These are phyloP conservation scores for Drosophila mettleri DNA, from an alignment of 2,888 invertebrate species.

Conservation along the genomic window DNA sequence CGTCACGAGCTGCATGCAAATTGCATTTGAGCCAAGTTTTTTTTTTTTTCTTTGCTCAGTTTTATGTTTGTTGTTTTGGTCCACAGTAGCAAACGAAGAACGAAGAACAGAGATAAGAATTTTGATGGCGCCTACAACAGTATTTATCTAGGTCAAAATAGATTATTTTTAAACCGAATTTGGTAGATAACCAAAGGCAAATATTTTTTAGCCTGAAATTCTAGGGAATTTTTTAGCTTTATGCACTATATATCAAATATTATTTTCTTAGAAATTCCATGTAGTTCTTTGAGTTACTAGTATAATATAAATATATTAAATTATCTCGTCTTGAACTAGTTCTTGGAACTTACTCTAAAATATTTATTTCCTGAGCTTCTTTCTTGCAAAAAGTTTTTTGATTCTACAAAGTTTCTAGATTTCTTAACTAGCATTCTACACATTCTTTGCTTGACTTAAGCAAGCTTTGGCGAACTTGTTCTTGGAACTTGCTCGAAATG, in stretches of 20 bases:
- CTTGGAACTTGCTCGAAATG: too few relatives aligned
- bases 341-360: background rate
- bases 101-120: constrained; percentile 16
- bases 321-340: background rate
- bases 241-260: background rate
- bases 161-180: background rate
- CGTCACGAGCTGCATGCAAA: constrained; percentile 67
- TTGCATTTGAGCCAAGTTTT: constrained; percentile 35
- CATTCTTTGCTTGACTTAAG: too few relatives aligned
- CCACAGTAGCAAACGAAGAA: background rate
- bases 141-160: constrained; percentile 40
- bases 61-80: background rate
- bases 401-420: too few relatives aligned
- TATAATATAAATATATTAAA: too few relatives aligned
- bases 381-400: too few relatives aligned
- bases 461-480: too few relatives aligned
- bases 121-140: constrained; percentile 5
- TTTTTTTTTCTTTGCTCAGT: background rate
- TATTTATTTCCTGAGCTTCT: too few relatives aligned
- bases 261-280: background rate
- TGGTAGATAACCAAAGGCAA: background rate
- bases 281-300: background rate
- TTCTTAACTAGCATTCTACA: too few relatives aligned
- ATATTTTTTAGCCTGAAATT: background rate
- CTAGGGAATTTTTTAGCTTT: background rate